These are phyloP conservation scores for Danio jaintianensis DNA, from an alignment of 2,797 vertebrate genomes.

Conservation along the genomic window DNA sequence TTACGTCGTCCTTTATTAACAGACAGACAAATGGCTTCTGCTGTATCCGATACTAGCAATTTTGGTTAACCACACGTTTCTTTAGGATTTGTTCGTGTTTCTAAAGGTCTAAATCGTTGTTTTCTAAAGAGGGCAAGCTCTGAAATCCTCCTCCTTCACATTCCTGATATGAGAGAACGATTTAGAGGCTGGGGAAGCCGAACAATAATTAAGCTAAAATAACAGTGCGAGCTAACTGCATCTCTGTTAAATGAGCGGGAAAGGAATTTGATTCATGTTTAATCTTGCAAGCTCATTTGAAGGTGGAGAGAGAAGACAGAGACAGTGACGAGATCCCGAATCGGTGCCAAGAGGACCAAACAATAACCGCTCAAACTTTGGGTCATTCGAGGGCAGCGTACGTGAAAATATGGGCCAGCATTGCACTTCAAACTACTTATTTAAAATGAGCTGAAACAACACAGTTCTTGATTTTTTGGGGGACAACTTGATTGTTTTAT, in stretches of 20 bases:
- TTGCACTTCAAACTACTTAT: background rate
- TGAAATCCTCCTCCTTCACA: background rate
- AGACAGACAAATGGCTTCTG: conserved; percentile 19
- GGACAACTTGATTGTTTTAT: too few species aligned
- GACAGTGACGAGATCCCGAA: conserved; percentile 50
- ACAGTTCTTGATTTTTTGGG: too few species aligned
- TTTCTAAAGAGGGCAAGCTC: conserved; percentile 9
- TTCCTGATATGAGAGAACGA: conserved; percentile 28
- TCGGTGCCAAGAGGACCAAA: conserved; percentile 39
- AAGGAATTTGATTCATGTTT: conserved; percentile 73
- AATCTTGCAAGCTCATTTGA: conserved; percentile 68
- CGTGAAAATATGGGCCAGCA: conserved; percentile 17
- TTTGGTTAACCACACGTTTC: conserved; percentile 22
- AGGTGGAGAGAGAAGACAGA: conserved; percentile 52
- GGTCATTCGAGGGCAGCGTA: conserved; percentile 45
- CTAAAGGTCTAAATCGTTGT: background rate
- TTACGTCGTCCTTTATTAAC: conserved; percentile 19
- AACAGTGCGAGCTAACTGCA: conserved; percentile 56
- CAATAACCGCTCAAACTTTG: conserved; percentile 30
- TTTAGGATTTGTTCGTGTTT: background rate
- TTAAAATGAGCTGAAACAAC: too few species aligned
- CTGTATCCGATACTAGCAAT: conserved; percentile 33
- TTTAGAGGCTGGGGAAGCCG: conserved; percentile 29
- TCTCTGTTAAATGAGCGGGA: conserved; percentile 67
- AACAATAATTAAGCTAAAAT: conserved; percentile 58